These are phyloP conservation scores for Calameuta filiformis DNA, from an alignment of 2,888 invertebrate genomes.

Conservation along the genomic window DNA sequence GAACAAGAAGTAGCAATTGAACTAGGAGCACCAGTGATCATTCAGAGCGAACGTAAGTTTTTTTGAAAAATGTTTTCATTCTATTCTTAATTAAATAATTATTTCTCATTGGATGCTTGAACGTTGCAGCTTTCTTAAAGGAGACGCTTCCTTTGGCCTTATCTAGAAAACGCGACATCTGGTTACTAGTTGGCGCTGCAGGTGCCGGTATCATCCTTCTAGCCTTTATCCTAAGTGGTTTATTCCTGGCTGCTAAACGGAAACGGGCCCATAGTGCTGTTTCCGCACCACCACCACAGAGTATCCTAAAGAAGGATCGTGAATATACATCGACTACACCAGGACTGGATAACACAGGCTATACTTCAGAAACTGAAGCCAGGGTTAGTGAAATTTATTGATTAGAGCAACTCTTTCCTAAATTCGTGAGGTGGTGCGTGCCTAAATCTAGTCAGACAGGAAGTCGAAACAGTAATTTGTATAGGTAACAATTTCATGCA, in stretches of 20 bases:
- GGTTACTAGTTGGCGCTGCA: slow-evolving; percentile 75
- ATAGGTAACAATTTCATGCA: slow-evolving; percentile 2
- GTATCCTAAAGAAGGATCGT: slow-evolving; percentile 50
- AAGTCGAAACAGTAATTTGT: neutral
- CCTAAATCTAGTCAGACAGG: neutral
- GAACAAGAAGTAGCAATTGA: slow-evolving; percentile 81
- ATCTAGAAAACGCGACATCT: slow-evolving; percentile 69
- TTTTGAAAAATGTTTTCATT: slow-evolving; percentile 2
- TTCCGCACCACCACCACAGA: slow-evolving; percentile 43
- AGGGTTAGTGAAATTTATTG: slow-evolving; percentile 39
- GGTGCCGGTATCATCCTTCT: slow-evolving; percentile 72
- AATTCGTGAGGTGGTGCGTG: neutral
- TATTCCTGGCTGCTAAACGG: slow-evolving; percentile 51
- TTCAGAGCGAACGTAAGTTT: slow-evolving; percentile 87
- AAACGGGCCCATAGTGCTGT: slow-evolving; percentile 57
- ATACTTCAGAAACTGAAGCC: slow-evolving; percentile 57
- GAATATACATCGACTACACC: slow-evolving; percentile 45
- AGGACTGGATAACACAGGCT: slow-evolving; percentile 55
- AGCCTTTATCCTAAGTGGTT: slow-evolving; percentile 54
- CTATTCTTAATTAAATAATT: neutral
- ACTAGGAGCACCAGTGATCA: slow-evolving; percentile 80
- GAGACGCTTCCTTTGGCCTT: slow-evolving; percentile 73
- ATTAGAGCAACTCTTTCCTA: slow-evolving; percentile 1
- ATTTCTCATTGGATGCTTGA: neutral
- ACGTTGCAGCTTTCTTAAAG: slow-evolving; percentile 75